A percentile compares a stretch with the other conserved stretches of the same genome.
These are phyloP conservation scores for Spheniscus mendiculus DNA, from an alignment of 2,113 vertebrate genomes.

Conservation along the genomic window DNA sequence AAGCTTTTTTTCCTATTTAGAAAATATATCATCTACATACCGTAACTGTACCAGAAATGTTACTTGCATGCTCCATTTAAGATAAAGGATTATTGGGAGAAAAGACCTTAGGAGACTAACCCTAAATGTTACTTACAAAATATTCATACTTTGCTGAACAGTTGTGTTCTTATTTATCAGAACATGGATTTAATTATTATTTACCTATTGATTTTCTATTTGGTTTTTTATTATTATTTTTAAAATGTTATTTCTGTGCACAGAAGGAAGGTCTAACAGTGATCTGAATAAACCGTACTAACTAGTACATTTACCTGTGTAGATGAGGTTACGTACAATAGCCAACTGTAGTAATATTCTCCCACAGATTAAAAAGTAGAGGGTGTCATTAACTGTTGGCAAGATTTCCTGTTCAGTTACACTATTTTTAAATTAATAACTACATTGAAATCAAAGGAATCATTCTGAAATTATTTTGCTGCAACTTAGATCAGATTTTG, in stretches of 20 bases:
- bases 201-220: background rate
- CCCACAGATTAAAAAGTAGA: constrained; percentile 24
- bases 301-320: constrained; percentile 40
- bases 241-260: background rate
- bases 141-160: background rate
- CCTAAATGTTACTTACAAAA: background rate
- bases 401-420: background rate
- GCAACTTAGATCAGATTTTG: background rate
- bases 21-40: constrained; percentile 47
- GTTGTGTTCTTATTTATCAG: background rate
- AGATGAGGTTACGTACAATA: constrained; percentile 18
- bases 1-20: constrained; percentile 39
- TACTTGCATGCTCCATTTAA: constrained; percentile 12
- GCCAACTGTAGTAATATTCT: constrained; percentile 2
- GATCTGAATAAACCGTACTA: constrained; percentile 30
- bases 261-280: constrained; percentile 8
- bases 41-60: constrained; percentile 14
- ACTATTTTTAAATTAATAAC: background rate
- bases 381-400: constrained; percentile 13
- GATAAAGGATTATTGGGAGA: background rate
- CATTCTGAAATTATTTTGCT: background rate
- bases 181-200: background rate
- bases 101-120: background rate
- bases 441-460: background rate
- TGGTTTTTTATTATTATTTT: background rate